Percentiles rank a stretch among this genome's conserved stretches.
phyloP scores from a whole-genome alignment of 2,888 invertebrate genomes.

The Strigamia transsilvanica region DNA sequence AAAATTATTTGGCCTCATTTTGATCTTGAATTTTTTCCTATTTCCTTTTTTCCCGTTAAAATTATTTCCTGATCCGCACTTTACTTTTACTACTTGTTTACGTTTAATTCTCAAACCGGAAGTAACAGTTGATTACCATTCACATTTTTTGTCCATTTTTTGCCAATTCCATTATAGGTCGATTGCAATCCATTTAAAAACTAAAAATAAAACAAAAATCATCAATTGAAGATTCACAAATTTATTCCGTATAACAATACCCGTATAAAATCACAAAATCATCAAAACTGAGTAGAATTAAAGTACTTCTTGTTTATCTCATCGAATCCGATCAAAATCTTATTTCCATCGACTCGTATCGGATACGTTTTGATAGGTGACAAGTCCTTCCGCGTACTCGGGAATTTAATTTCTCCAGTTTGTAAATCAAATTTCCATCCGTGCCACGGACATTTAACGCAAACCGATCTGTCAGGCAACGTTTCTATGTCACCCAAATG shows the following conservation, averaged over 20 bases:
- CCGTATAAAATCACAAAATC: neutral
- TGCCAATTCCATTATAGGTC: too few species aligned
- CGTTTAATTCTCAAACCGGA: slow-evolving; percentile 1
- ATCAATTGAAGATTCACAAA: too few species aligned
- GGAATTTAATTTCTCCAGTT: slow-evolving; percentile 34
- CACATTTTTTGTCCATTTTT: too few species aligned
- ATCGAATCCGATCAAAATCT: slow-evolving; percentile 37
- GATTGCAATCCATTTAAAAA: too few species aligned
- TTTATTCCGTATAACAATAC: neutral
- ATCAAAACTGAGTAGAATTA: neutral
- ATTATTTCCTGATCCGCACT: neutral
- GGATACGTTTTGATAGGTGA: slow-evolving; percentile 10
- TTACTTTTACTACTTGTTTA: slow-evolving; percentile 6
- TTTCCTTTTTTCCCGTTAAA: neutral
- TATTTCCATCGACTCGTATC: neutral
- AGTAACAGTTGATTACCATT: neutral
- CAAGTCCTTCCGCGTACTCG: neutral
- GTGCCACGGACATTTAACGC: slow-evolving; percentile 48
- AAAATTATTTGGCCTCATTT: slow-evolving; percentile 13
- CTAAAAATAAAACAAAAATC: too few species aligned
- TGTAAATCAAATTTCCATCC: slow-evolving; percentile 26
- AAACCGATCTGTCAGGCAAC: slow-evolving; percentile 2
- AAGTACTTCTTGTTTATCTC: slow-evolving; percentile 1
- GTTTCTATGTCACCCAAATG: slow-evolving; percentile 46
- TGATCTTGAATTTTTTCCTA: slow-evolving; percentile 1